Percentiles rank a stretch among this genome's conserved stretches.
Evolutionary conservation across 2,888 invertebrate species (phyloP).

Genomic region (Pilophorus perplexus): DNA sequence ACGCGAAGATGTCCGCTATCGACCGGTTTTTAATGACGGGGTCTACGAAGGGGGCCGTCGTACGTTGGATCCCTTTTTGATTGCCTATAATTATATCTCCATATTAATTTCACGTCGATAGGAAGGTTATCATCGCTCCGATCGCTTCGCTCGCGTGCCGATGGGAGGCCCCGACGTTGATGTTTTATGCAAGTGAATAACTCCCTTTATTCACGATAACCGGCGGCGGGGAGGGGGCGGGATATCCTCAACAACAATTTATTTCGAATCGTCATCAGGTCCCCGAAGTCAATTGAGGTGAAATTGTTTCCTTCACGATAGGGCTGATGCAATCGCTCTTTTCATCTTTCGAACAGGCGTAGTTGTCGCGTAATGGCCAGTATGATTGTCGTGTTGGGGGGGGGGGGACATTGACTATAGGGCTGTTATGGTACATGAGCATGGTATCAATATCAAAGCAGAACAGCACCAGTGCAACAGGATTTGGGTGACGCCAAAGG

Average conservation of each 20-base stretch:
- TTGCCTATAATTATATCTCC: constrained; percentile 19
- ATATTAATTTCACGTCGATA: constrained; percentile 34
- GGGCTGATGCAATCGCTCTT: constrained; percentile 28
- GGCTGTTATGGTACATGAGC: too few relatives aligned
- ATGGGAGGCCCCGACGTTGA: background rate
- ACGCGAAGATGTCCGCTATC: background rate
- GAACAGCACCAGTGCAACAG: too few relatives aligned
- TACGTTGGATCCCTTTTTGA: too few relatives aligned
- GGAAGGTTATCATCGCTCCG: constrained; percentile 30
- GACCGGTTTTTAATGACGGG: background rate
- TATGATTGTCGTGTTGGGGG: too few relatives aligned
- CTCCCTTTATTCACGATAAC: constrained; percentile 31
- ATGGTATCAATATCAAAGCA: too few relatives aligned
- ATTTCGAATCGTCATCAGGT: constrained; percentile 22
- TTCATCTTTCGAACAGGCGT: constrained; percentile 29
- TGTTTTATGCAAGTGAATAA: constrained; percentile 37
- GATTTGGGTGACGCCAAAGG: too few relatives aligned
- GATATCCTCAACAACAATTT: constrained; percentile 7
- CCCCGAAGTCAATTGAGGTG: constrained; percentile 22
- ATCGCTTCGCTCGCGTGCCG: constrained; percentile 28
- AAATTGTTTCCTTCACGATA: constrained; percentile 30
- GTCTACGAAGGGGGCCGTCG: background rate
- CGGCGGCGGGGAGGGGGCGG: background rate
- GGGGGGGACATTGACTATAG: too few relatives aligned
- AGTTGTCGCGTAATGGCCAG: too few relatives aligned